Percentiles rank a stretch among this genome's conserved stretches.
Conservation (phyloP, 2,797 vertebrate species). For the Tolypeutes matacus region DNA sequence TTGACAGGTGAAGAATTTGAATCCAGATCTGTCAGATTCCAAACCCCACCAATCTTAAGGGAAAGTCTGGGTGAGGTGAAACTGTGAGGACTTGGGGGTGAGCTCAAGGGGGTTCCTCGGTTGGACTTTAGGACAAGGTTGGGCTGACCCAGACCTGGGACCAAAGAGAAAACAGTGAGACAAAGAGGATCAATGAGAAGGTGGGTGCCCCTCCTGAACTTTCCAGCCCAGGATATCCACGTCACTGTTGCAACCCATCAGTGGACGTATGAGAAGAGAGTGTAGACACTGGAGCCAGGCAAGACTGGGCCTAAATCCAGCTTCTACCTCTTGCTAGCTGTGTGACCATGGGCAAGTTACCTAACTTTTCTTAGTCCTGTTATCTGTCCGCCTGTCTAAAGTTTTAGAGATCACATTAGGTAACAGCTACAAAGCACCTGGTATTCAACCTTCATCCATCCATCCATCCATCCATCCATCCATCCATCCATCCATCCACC, state of each 20-base stretch:
- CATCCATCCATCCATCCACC: too few relatives aligned
- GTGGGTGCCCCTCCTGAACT: background rate
- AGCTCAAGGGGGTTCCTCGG: background rate
- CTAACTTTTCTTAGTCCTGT: background rate
- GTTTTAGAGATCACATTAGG: background rate
- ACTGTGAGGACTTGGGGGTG: background rate
- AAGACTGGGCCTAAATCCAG: background rate
- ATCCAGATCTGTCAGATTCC: too few relatives aligned
- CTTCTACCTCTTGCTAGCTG: background rate
- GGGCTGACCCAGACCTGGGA: background rate
- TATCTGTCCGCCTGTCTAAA: background rate
- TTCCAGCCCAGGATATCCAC: background rate
- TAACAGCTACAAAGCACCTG: background rate
- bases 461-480: background rate
- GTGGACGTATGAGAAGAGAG: background rate
- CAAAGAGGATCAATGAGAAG: background rate
- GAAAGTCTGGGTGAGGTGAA: background rate
- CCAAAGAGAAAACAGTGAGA: background rate
- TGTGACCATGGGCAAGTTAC: slow-evolving; percentile 2
- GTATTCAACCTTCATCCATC: background rate
- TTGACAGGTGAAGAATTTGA: too few relatives aligned
- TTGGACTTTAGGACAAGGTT: background rate
- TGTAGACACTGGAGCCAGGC: background rate
- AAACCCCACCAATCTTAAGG: background rate
- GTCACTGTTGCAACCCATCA: too few relatives aligned